Base-by-base conservation (phyloP, 2,797 vertebrate species). In the Megalops cyprinoides region DNA sequence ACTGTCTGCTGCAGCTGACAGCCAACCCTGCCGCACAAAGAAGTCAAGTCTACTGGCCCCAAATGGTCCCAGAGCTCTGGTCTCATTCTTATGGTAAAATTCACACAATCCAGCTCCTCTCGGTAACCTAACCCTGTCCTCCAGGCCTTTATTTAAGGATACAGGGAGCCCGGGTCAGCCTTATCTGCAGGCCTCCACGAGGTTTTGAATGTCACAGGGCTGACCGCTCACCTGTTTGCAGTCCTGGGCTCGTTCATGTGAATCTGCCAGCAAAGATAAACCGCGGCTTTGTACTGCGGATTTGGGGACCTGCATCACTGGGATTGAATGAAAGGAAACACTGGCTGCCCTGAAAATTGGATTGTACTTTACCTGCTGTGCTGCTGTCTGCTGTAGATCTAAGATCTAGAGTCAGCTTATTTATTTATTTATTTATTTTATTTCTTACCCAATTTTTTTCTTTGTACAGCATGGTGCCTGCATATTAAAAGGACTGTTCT, bases 31-130 rank as follows among this genome's bases (percentile, higher is more conserved):
- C 51, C 79, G 84, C 81, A 84, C 87, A 87, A 85, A 88, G 87
- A 87, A 87, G 82, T 79, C 84, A 80, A 84, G 88, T 86, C 89
- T 87, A 84, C 28, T n/a, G 81, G 87, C 39, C 82, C 83, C 79
- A 42, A 55, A 83, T 79, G 65, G 78, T 79, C 81, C 84, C 85
- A 84, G 86, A 89, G 81, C 85, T 55, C 82, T 44, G 82, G 83
- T 83, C 86, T 86, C 87, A 91, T 93, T 94, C 92, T 90, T 88
- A 89, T 88, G 89, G 89, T 91, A 90, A 93, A 92, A 92, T 91
- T 90, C 88, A 86, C 90, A 90, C 84, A 90, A 90, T 79, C 78
- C 48, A 51, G 39, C 42, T 82, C 82, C 75, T 58, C 79, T 62
- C 20, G 18, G 91, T 90, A 94, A 94, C 89, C 86, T 56, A 85